phyloP scores from a whole-genome alignment of 2,888 invertebrate genomes.

The Homarus gammarus region DNA sequence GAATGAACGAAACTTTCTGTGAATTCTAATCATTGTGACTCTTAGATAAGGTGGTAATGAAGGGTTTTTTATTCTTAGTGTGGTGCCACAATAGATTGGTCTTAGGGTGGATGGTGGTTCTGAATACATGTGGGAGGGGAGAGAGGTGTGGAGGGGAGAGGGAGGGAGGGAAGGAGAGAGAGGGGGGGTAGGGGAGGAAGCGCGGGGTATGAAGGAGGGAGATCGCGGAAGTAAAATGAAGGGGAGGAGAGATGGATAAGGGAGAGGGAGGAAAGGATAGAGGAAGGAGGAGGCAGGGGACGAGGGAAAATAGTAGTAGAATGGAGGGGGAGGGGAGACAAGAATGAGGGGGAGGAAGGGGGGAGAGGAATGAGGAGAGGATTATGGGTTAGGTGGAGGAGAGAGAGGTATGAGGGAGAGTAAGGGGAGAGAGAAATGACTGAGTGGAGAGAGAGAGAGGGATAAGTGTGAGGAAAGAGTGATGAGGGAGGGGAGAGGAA shows the following conservation, averaged over 20 bases:
- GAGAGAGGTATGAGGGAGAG: not conserved
- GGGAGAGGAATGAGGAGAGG: not conserved
- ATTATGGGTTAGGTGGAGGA: not conserved
- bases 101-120: not conserved
- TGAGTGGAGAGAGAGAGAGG: conserved; percentile 1
- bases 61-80: too few species aligned
- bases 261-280: not conserved
- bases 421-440: not conserved
- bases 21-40: too few species aligned
- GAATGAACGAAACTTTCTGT: too few species aligned
- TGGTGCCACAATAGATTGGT: too few species aligned
- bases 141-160: not conserved
- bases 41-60: too few species aligned
- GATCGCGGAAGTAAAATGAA: not conserved
- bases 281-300: not conserved
- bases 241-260: not conserved
- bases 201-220: not conserved
- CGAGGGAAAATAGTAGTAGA: not conserved
- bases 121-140: too few species aligned
- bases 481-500: not conserved
- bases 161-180: not conserved
- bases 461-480: not conserved
- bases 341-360: not conserved
- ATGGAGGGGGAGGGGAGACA: not conserved
- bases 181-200: not conserved